Evolutionary conservation across 2,113 vertebrate genomes (phyloP), one percentile per base, ranked within the genome.

Genomic region (Ellobius talpinus): DNA sequence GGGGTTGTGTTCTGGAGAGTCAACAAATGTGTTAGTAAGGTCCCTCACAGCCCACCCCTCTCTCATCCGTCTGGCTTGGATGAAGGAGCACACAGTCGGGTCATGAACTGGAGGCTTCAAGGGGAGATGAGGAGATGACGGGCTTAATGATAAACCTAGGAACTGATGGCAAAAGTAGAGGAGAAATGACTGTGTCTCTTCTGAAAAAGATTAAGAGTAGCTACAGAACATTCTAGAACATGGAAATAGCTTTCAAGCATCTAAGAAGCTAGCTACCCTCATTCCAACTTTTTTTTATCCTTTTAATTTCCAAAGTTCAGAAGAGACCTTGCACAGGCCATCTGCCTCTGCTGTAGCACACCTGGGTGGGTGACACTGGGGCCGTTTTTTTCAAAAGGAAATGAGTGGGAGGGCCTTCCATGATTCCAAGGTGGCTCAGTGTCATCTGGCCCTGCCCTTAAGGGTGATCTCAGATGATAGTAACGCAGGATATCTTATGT

Each of bases 241-340:
- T 10, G 6, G 77, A 86, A 78, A 78, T 33, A 79, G 5, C 47
- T 58, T 29, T 90, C 47, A 65, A 84, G 13, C 65, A 76, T 91
- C 45, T 91, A 68, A 24, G 89, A 65, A 61, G 65, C 86, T 86
- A 58, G n/a, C 70, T 72, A 42, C 33, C 14, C 66, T 24, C 19
- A 47, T 68, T 79, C 5, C 17, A 89, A 91, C 16, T 19, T 70
- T 70, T 39, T 82, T 66, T 96, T 45, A 61, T 82, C 24, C 70
- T 5, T 96, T 66, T 91, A 65, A 55, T 78, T 86, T 78, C 89
- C 77, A 78, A 90, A 93, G 31, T 68, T 94, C 47, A 31, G 65
- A 72, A 79, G 55, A 68, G 29, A 65, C 4, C 52, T 95, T 61
- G 45, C 7, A 55, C 12, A 47, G 66, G 55, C 68, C 58, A 45